phyloP scores from a whole-genome alignment of 2,113 vertebrate species.

The Mesocricetus auratus region DNA sequence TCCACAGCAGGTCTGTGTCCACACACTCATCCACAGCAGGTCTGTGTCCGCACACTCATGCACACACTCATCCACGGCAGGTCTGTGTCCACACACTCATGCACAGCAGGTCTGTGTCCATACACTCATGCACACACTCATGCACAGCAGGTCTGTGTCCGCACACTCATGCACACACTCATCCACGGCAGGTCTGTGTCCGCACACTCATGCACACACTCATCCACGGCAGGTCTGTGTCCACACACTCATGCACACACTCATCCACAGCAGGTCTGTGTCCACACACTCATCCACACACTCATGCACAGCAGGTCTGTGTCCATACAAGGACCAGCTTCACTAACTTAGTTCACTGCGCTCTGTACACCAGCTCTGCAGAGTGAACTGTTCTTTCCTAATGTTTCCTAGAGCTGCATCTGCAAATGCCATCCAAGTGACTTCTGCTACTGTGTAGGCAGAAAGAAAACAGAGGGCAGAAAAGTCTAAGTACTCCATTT shows the following conservation, averaged over 20 bases:
- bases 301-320: not conserved
- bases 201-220: too few species aligned
- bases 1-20: not conserved
- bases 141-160: conserved; percentile 34
- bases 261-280: not conserved
- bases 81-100: conserved; percentile 5
- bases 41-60: too few species aligned
- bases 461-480: not conserved
- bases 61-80: too few species aligned
- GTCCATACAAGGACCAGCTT: conserved; percentile 19
- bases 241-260: too few species aligned
- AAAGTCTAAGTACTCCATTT: conserved; percentile 3
- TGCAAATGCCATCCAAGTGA: not conserved
- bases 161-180: too few species aligned
- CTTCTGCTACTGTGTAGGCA: not conserved
- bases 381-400: not conserved
- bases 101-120: conserved; percentile 27
- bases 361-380: not conserved
- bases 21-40: too few species aligned
- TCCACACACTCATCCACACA: too few species aligned
- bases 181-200: too few species aligned
- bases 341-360: not conserved
- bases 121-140: too few species aligned
- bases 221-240: too few species aligned
- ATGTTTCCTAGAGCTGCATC: not conserved